A percentile compares a stretch with the other conserved stretches of the same genome.
These are phyloP conservation scores for Brachionus rotundiformis DNA, from an alignment of 1,140 invertebrate species.

Conservation along the genomic window DNA sequence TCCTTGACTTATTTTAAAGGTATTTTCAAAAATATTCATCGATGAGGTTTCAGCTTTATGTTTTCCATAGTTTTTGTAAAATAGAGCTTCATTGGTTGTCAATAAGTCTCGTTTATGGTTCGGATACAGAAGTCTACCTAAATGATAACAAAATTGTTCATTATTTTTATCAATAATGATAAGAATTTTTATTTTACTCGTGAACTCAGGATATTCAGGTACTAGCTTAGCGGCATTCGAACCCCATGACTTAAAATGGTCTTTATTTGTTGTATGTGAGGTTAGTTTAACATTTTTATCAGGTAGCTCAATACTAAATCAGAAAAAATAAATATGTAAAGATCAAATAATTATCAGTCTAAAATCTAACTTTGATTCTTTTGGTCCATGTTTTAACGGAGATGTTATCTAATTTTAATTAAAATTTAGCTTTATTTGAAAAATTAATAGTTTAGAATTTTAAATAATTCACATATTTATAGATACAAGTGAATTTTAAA, in stretches of 20 bases:
- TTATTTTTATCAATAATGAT: too few species aligned
- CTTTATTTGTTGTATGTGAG: constrained; percentile 38
- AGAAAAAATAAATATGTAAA: not conserved
- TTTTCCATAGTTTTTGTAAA: constrained; percentile 38
- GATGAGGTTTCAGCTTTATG: constrained; percentile 20
- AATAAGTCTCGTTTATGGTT: constrained; percentile 17
- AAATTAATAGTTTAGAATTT: too few species aligned
- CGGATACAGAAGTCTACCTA: constrained; percentile 24
- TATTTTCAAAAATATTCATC: constrained; percentile 38
- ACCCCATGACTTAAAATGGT: constrained; percentile 29
- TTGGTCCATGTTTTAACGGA: constrained; percentile 10
- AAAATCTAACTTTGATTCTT: constrained; percentile 27
- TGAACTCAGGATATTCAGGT: constrained; percentile 43
- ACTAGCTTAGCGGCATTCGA: not conserved
- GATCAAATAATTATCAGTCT: not conserved
- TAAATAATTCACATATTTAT: not conserved
- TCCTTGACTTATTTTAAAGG: constrained; percentile 44
- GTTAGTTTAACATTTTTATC: constrained; percentile 37
- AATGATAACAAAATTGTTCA: not conserved
- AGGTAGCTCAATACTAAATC: not conserved
- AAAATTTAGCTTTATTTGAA: not conserved
- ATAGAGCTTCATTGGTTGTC: constrained; percentile 34
- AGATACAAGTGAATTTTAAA: too few species aligned
- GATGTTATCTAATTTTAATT: constrained; percentile 9
- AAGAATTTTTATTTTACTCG: too few species aligned